phyloP scores from a whole-genome alignment of 2,888 invertebrate species.

The Patella ulyssiponensis region DNA sequence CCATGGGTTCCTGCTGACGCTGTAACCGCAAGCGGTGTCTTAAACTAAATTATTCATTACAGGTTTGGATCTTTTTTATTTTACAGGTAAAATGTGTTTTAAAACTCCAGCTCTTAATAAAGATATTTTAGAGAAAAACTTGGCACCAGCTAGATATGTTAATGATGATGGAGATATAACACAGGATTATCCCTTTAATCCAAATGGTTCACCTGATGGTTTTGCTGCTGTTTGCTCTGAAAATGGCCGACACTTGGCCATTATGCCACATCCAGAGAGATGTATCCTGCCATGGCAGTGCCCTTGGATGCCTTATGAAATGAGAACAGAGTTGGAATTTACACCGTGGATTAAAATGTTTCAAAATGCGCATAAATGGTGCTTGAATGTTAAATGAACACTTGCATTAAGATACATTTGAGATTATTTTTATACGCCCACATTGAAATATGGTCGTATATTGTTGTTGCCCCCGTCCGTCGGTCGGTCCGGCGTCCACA shows the following conservation, averaged over 20 bases:
- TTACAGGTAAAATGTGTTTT: conserved; percentile 74
- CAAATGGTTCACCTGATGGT: conserved; percentile 79
- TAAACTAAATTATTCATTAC: neutral
- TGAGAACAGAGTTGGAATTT: conserved; percentile 69
- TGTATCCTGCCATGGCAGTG: conserved; percentile 93
- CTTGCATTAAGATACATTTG: neutral
- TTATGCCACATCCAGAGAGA: conserved; percentile 99
- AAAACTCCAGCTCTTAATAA: conserved; percentile 67
- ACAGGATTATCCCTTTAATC: conserved; percentile 89
- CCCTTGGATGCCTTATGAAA: conserved; percentile 71
- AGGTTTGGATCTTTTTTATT: conserved; percentile 10
- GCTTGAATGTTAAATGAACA: conserved; percentile 34
- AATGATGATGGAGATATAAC: conserved; percentile 82
- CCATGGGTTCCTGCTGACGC: too few species aligned
- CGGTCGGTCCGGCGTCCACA: too few species aligned
- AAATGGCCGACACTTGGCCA: conserved; percentile 93
- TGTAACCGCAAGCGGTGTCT: neutral
- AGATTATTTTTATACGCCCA: too few species aligned
- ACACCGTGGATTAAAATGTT: conserved; percentile 96
- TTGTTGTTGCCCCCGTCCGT: too few species aligned
- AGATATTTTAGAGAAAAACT: conserved; percentile 74
- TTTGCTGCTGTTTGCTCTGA: conserved; percentile 90
- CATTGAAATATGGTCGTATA: too few species aligned
- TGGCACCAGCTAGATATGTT: conserved; percentile 86
- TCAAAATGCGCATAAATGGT: conserved; percentile 81